These are phyloP conservation scores for Platalea minor DNA, from an alignment of 2,797 vertebrate genomes.

Conservation along the genomic window DNA sequence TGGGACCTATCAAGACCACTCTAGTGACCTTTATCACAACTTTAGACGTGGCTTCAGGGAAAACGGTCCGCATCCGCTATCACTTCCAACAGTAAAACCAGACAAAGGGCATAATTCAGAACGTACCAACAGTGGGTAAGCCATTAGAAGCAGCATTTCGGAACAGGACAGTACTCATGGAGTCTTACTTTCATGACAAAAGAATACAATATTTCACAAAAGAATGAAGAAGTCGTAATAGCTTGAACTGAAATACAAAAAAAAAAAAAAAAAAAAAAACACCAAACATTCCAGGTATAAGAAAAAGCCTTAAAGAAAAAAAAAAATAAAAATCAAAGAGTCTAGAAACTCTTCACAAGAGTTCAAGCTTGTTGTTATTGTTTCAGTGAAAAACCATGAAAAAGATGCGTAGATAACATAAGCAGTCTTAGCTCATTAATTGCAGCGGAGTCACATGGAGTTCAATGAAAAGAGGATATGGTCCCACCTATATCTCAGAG, in stretches of 20 bases:
- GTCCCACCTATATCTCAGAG: background rate
- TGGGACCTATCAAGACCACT: fast-evolving
- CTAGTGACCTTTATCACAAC: background rate
- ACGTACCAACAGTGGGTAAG: background rate
- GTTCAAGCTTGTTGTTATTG: background rate
- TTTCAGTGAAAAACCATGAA: background rate
- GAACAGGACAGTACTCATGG: background rate
- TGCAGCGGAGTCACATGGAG: background rate
- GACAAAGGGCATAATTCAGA: background rate
- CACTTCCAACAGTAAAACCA: background rate
- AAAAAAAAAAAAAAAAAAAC: background rate
- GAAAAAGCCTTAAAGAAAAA: background rate
- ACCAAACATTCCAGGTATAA: background rate
- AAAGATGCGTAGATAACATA: fast-evolving
- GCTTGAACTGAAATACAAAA: background rate
- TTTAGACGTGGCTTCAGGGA: background rate
- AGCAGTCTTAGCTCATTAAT: background rate
- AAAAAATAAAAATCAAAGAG: background rate
- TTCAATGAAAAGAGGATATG: background rate
- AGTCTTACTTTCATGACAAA: background rate
- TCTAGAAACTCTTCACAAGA: background rate
- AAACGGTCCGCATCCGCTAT: background rate
- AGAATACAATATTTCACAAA: background rate
- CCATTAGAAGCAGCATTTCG: background rate
- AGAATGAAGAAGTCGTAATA: background rate